Evolutionary conservation across 2,797 vertebrate species (phyloP).

Genomic region (Rousettus madagascariensis): DNA sequence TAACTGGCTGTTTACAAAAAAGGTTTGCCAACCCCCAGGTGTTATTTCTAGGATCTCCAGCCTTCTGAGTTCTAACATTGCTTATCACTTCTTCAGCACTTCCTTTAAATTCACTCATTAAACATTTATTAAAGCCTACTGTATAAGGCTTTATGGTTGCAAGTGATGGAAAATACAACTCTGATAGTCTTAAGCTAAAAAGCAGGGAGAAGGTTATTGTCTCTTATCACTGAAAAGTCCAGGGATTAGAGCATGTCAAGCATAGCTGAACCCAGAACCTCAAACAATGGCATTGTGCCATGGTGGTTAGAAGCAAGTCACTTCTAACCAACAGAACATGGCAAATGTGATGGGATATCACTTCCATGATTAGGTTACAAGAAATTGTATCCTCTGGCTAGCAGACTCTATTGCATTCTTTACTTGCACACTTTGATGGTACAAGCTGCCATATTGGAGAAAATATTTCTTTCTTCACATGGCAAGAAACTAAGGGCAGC

Average conservation of each 20-base stretch:
- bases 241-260: background rate
- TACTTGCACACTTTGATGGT: background rate
- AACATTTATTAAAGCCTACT: conserved; percentile 54
- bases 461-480: background rate
- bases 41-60: conserved; percentile 25
- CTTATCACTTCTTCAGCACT: conserved; percentile 52
- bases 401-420: background rate
- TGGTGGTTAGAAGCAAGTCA: background rate
- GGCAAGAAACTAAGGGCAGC: background rate
- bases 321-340: background rate
- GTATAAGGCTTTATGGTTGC: conserved; percentile 31
- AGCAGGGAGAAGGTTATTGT: background rate
- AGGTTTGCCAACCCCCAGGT: background rate
- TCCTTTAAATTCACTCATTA: conserved; percentile 54
- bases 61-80: conserved; percentile 48
- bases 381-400: background rate
- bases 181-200: background rate
- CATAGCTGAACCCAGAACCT: background rate
- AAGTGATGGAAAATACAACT: conserved; percentile 14
- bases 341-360: background rate
- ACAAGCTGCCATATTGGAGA: background rate
- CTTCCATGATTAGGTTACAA: background rate
- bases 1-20: conserved; percentile 41
- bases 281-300: background rate
- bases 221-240: background rate